Conservation (phyloP, 2,113 vertebrate species). For the Phylloscopus trochiloides region DNA sequence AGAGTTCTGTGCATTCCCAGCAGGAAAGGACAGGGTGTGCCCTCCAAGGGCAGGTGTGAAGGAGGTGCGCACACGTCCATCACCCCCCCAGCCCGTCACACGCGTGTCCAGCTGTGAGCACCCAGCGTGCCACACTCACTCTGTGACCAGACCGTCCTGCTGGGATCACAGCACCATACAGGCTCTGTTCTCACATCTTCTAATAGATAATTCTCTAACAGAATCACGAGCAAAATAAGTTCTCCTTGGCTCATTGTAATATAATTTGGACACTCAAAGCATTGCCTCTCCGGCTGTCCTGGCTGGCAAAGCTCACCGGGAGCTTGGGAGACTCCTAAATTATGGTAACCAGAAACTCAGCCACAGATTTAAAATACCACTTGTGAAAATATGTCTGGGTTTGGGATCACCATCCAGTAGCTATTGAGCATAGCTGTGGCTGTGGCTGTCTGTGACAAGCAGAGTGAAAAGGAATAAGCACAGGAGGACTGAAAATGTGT, state of each 20-base stretch:
- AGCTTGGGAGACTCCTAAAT: neutral
- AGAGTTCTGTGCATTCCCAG: neutral
- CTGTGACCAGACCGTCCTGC: neutral
- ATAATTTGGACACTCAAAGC: neutral
- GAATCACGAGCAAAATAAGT: neutral
- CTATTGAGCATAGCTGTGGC: neutral
- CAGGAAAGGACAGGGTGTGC: neutral
- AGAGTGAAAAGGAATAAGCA: neutral
- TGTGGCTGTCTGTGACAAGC: neutral
- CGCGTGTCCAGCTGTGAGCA: neutral
- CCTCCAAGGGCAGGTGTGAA: neutral
- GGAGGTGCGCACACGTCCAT: accelerated
- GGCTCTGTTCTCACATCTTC: neutral
- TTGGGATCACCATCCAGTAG: neutral
- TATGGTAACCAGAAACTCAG: neutral
- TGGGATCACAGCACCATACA: accelerated
- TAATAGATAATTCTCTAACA: neutral
- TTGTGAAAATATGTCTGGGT: neutral
- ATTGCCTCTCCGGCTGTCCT: neutral
- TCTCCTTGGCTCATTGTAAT: neutral
- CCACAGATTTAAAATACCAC: neutral
- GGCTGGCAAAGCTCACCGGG: neutral
- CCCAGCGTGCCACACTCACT: accelerated
- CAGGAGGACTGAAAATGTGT: neutral
- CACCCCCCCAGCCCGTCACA: neutral